Percentiles rank a stretch among this genome's conserved stretches.
Evolutionary conservation across 2,113 vertebrate genomes (phyloP).

Genomic region (Labrus mixtus): DNA sequence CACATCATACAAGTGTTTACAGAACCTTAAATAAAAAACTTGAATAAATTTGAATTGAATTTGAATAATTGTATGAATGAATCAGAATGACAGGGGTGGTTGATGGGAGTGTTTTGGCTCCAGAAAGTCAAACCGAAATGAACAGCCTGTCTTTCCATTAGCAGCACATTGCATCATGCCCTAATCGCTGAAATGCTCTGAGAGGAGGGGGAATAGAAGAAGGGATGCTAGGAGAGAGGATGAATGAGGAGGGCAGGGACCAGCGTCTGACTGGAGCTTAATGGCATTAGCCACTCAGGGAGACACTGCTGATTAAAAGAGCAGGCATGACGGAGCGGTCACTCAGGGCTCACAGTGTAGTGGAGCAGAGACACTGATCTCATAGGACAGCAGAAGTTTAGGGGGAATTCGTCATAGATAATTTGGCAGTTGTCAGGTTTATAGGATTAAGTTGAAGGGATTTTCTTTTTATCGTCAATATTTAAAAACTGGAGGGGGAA

Average conservation of each 20-base stretch:
- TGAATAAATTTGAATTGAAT: no score
- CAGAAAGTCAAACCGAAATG: neutral
- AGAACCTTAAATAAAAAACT: no score
- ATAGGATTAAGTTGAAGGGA: neutral
- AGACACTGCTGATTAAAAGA: constrained; percentile 55
- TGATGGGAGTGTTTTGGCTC: neutral
- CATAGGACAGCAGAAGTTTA: neutral
- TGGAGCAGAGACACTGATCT: constrained; percentile 12
- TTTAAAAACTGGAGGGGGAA: neutral
- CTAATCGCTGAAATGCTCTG: neutral
- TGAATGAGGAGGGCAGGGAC: constrained; percentile 35
- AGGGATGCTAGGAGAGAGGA: constrained; percentile 18
- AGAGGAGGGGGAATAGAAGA: neutral
- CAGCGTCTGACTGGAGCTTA: constrained; percentile 25
- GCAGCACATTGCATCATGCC: neutral
- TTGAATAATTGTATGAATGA: neutral
- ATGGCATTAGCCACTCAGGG: constrained; percentile 29
- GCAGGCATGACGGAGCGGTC: constrained; percentile 28
- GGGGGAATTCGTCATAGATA: neutral
- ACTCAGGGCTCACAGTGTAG: constrained; percentile 5
- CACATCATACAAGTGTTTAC: neutral
- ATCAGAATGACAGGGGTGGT: neutral
- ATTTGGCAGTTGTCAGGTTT: no score
- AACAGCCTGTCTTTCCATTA: constrained; percentile 10
- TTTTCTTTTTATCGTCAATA: neutral